Base-by-base conservation (phyloP, 2,888 invertebrate species). In the Eledone cirrhosa region DNA sequence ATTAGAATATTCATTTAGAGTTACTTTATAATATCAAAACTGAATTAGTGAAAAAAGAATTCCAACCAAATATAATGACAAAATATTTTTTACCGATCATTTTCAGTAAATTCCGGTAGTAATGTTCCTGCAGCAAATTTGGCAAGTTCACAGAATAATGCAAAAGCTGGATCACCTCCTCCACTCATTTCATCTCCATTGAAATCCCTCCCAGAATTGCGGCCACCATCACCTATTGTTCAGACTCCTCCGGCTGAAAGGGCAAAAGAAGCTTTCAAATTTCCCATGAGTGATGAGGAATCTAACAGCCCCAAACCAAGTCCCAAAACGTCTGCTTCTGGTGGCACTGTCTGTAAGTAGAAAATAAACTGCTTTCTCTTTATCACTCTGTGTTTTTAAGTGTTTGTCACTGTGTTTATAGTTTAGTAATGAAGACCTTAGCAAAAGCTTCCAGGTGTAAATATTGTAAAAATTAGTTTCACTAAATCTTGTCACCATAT, bases 301-400 rank as follows among this genome's bases (percentile, higher is more conserved):
- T 85, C 85, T 0, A 85, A 84, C 78, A 89, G 88, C 84, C 88
- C 88, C 53, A 86, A 86, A 81, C 86, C 87, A 27, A 84, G 84
- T 33, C 85, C 86, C 8, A 88, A 88, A 79, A 84, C 84, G 31
- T 83, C 85, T 31, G 87, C 89, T 5, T 89, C 89, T 65, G 88
- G 89, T 24, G 88, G 88, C 33, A 88, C 88, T 74, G 84, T 89
- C 72, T 88, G 89, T 89, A 84, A 88, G 89, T 86, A 59, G 27
- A 14, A 22, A 48, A 16, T 22, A 22, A 27, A 41, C 41, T 41
- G 41, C 11, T 11, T 41, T 41, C 41, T 8, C 41, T 41, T 7
- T 59, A 8, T 16, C 63, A 11, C 31, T 65, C 27, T 14, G 16
- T 29, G 27, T 11, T 33, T 41, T 16, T 63, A 24, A 24, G n/a